These are phyloP conservation scores for Ictidomys tridecemlineatus DNA, from an alignment of 2,113 vertebrate genomes.

Conservation along the genomic window DNA sequence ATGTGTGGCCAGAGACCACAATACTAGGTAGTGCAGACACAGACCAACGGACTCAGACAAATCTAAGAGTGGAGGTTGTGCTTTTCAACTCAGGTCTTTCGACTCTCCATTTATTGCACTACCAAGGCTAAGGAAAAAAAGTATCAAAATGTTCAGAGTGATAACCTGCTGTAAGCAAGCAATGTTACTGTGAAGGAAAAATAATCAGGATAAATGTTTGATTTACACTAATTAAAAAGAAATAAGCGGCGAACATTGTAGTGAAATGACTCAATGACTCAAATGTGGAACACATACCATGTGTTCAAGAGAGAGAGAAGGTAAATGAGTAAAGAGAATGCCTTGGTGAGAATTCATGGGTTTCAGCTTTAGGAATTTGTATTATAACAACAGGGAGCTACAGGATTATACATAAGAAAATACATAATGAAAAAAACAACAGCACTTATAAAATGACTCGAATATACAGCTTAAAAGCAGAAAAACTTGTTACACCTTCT, in stretches of 20 bases:
- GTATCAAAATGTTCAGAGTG: background rate
- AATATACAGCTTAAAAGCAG: background rate
- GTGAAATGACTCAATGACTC: background rate
- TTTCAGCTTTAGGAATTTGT: background rate
- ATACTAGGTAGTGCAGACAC: fast-evolving
- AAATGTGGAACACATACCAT: background rate
- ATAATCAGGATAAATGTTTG: background rate
- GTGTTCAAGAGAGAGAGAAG: background rate
- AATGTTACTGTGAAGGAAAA: background rate
- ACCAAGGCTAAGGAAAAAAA: background rate
- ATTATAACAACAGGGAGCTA: background rate
- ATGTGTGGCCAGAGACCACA: background rate
- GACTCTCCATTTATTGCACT: background rate
- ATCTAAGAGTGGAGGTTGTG: background rate
- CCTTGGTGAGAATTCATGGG: background rate
- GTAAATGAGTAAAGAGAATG: background rate
- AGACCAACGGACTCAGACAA: background rate
- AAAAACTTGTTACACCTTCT: background rate
- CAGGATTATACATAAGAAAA: background rate
- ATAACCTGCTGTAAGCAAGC: background rate
- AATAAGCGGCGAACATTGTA: background rate
- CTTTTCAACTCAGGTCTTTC: background rate
- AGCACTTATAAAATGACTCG: background rate
- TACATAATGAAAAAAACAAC: background rate
- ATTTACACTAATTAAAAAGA: background rate